A percentile compares a stretch with the other conserved stretches of the same genome.
phyloP scores from a whole-genome alignment of 2,888 invertebrate genomes.

The Acronicta alni region DNA sequence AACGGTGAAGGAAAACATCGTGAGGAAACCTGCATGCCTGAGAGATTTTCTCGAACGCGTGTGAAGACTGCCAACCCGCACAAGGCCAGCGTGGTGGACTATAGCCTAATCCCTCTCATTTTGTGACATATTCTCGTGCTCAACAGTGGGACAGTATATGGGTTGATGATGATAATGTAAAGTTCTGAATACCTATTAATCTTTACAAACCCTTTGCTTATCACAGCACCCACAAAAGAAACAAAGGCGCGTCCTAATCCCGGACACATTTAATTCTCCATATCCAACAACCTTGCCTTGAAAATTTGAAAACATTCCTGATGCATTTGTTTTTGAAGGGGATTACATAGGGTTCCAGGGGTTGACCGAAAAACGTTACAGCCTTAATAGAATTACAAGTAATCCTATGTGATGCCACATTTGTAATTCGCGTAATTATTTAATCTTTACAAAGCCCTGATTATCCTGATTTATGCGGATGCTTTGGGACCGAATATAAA shows the following conservation, averaged over 20 bases:
- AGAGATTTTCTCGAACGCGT: no score
- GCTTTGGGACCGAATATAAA: slow-evolving; percentile 31
- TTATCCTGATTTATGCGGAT: slow-evolving; percentile 45
- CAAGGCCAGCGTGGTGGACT: no score
- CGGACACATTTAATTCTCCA: neutral
- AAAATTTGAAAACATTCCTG: slow-evolving; percentile 29
- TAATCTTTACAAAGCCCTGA: slow-evolving; percentile 48
- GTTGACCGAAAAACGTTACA: slow-evolving; percentile 32
- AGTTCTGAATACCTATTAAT: neutral
- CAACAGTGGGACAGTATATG: no score
- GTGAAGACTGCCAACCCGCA: no score
- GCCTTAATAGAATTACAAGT: slow-evolving; percentile 50
- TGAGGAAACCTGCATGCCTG: no score
- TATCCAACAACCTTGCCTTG: slow-evolving; percentile 10
- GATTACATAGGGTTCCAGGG: slow-evolving; percentile 35
- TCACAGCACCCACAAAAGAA: neutral
- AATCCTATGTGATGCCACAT: slow-evolving; percentile 43
- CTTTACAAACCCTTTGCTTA: neutral
- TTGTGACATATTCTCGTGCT: no score
- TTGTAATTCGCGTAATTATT: slow-evolving; percentile 53
- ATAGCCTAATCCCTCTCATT: no score
- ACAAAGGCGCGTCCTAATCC: neutral
- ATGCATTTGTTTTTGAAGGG: slow-evolving; percentile 40
- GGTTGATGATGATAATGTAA: no score
- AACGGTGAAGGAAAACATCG: no score